These are phyloP conservation scores for Semnornis frantzii DNA, from an alignment of 2,113 vertebrate species.

Conservation along the genomic window DNA sequence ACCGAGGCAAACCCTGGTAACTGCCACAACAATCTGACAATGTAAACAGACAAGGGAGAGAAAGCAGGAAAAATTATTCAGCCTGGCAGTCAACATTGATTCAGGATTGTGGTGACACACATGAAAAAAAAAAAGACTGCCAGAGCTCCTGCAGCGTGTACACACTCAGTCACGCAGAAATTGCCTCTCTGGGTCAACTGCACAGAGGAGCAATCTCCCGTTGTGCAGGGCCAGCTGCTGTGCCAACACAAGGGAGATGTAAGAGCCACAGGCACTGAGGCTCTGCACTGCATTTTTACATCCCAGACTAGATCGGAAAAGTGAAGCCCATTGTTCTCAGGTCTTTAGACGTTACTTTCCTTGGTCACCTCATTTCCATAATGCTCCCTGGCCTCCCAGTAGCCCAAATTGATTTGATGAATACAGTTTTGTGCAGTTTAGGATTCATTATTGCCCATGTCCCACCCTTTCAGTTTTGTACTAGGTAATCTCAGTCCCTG, in stretches of 20 bases:
- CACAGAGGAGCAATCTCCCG: neutral
- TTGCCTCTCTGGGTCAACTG: neutral
- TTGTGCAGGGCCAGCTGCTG: neutral
- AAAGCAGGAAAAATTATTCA: neutral
- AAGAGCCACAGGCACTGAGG: neutral
- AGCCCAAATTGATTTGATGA: slow-evolving; percentile 18
- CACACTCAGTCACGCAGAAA: neutral
- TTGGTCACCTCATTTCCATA: neutral
- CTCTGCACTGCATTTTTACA: rapidly evolving
- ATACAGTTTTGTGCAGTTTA: neutral
- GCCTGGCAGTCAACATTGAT: neutral
- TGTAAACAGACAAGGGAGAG: neutral
- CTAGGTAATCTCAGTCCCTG: neutral
- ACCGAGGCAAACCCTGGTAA: neutral
- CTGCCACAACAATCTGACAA: neutral
- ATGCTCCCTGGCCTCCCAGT: slow-evolving; percentile 2
- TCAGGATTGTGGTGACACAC: neutral
- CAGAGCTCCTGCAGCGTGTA: neutral
- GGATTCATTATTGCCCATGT: neutral
- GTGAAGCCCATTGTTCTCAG: neutral
- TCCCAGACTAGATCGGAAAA: neutral
- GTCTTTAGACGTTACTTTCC: neutral
- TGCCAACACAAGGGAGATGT: rapidly evolving
- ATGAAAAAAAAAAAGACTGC: neutral
- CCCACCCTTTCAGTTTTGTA: neutral